These are phyloP conservation scores for Diarsia dahlii DNA, from an alignment of 2,888 invertebrate species.

Conservation along the genomic window DNA sequence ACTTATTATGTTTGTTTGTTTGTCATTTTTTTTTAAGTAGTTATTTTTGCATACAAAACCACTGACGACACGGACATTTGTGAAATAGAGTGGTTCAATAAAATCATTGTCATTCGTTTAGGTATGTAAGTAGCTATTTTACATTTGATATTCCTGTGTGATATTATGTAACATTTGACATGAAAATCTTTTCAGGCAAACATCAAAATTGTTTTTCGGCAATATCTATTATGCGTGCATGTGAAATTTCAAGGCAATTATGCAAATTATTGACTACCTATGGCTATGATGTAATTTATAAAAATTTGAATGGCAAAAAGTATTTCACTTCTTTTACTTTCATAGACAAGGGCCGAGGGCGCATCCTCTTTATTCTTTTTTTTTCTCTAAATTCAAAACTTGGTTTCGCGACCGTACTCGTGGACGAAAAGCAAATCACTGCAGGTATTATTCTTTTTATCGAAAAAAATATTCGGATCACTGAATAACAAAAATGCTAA, in stretches of 20 bases:
- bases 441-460: slow-evolving; percentile 18
- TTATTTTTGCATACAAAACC: background rate
- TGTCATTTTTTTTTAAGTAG: background rate
- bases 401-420: background rate
- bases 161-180: background rate
- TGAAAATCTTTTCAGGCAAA: background rate
- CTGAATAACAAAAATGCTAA: slow-evolving; percentile 27
- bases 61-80: background rate
- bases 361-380: slow-evolving; percentile 38
- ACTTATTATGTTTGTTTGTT: background rate
- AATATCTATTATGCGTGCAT: no score
- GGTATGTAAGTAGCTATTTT: no score
- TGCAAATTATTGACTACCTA: no score
- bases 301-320: background rate
- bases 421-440: background rate
- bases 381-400: background rate
- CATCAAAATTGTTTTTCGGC: background rate
- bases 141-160: background rate
- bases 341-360: background rate
- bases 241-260: no score
- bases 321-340: background rate
- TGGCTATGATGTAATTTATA: background rate
- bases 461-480: slow-evolving; percentile 45
- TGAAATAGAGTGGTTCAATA: background rate
- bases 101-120: background rate